Evolutionary conservation across 2,888 invertebrate species (phyloP).

Genomic region (Carcina quercana): DNA sequence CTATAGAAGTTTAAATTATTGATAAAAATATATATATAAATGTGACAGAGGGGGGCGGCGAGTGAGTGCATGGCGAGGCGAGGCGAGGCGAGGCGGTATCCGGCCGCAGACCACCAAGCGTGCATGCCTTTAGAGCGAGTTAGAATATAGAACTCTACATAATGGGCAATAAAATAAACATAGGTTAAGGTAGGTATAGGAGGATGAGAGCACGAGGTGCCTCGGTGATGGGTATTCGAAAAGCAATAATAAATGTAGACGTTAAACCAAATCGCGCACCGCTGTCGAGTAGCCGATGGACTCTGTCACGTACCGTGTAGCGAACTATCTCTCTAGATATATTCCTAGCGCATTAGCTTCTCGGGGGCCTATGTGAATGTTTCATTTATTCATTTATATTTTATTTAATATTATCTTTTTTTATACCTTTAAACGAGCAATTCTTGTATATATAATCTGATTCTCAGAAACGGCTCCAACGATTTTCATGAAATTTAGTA

Average conservation of each 20-base stretch:
- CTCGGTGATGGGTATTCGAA: constrained; percentile 71
- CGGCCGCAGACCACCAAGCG: constrained; percentile 31
- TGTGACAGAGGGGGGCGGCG: constrained; percentile 35
- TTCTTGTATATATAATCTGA: too few relatives aligned
- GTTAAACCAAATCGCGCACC: constrained; percentile 57
- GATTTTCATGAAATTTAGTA: too few relatives aligned
- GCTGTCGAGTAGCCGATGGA: constrained; percentile 53
- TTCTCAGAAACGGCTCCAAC: too few relatives aligned
- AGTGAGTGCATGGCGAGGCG: constrained; percentile 31
- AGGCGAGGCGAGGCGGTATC: too few relatives aligned
- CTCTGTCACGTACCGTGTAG: too few relatives aligned
- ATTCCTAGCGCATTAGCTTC: too few relatives aligned
- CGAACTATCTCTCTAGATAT: too few relatives aligned
- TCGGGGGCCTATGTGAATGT: too few relatives aligned
- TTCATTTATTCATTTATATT: too few relatives aligned
- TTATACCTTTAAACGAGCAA: too few relatives aligned
- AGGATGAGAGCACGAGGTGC: constrained; percentile 67
- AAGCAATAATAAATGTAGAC: constrained; percentile 74
- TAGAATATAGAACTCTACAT: constrained; percentile 41
- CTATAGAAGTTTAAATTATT: not conserved
- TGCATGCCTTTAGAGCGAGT: constrained; percentile 55
- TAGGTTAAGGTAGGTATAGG: constrained; percentile 57
- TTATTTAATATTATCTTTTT: too few relatives aligned
- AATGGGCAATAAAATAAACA: constrained; percentile 61
- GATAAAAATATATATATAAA: too few relatives aligned